Base-by-base conservation (phyloP, 2,888 invertebrate genomes). In the Caenorhabditis sp. region DNA sequence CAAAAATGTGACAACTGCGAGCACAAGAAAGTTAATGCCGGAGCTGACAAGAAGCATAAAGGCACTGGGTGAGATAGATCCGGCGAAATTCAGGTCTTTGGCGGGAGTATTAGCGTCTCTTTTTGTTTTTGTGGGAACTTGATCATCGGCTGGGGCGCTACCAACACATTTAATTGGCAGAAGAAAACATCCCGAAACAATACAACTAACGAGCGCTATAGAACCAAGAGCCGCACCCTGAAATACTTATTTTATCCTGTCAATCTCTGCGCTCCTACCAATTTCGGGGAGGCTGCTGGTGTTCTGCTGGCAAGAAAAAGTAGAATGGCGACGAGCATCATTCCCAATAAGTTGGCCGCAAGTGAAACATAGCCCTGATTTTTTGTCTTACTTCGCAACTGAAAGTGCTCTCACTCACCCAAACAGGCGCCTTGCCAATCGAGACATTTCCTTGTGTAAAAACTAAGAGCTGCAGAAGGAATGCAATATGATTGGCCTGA, bases 401-500 rank as follows among this genome's bases (percentile, higher is more conserved):
- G n/a, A n/a, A n/a, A n/a, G n/a, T n/a, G n/a, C n/a, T n/a, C n/a
- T n/a, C n/a, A n/a, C 61, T 9, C n/a, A 71, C 71, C 58, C 65
- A 74, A 24, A 40, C 37, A n/a, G 64, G 65, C 15, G 51, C 40
- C 28, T 28, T 32, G 1, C 51, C 60, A 20, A 76, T 60, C 4
- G 76, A 76, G 6, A 24, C 22, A 47, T 76, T 76, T 53, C 60
- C 67, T 0, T 67, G 67, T 6, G 76, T 40, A 53, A 76, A 76
- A 22, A 76, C n/a, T 15, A 76, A 8, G 40, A 76, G 76, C 35
- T 76, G 76, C 53, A 67, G 53, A 53, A 76, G 24, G 44, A 76
- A 76, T 13, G 53, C 67, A n/a, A 67, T 28, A 67, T 51, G 32
- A 47, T 76, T 76, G n/a, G 61, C 67, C 76, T 76, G 60, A 53